phyloP scores from a whole-genome alignment of 1,140 invertebrate genomes.

The Odontomachus brunneus region DNA sequence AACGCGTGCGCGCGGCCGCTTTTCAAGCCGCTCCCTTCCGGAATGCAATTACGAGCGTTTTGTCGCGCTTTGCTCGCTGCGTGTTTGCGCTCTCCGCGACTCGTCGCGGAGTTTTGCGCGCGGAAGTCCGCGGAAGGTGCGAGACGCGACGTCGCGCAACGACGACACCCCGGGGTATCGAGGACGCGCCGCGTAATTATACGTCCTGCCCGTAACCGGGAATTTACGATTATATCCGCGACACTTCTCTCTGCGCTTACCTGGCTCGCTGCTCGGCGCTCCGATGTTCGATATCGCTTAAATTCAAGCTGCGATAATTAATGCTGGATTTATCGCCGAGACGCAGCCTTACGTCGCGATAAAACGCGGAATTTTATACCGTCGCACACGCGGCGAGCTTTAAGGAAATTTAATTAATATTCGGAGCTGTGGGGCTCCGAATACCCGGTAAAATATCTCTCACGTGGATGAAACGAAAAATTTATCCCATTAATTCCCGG shows the following conservation, averaged over 20 bases:
- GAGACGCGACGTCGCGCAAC: background rate
- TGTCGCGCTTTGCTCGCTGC: slow-evolving; percentile 41
- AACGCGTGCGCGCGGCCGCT: slow-evolving; percentile 47
- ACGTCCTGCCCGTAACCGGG: background rate
- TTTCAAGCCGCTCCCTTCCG: slow-evolving; percentile 65
- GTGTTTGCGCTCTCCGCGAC: slow-evolving; percentile 28
- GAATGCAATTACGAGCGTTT: slow-evolving; percentile 71
- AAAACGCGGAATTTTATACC: slow-evolving; percentile 3
- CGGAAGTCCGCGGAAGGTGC: slow-evolving; percentile 2
- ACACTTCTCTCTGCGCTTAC: background rate
- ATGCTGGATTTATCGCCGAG: slow-evolving; percentile 12
- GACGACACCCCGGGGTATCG: slow-evolving; percentile 17
- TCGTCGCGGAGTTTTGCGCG: slow-evolving; percentile 50
- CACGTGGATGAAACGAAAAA: background rate
- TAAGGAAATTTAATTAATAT: slow-evolving; percentile 26
- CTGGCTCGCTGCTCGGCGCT: background rate
- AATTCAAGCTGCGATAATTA: slow-evolving; percentile 31
- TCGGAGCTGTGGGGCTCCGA: background rate
- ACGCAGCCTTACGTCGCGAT: background rate
- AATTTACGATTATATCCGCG: slow-evolving; percentile 48
- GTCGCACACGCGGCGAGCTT: background rate
- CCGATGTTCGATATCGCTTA: slow-evolving; percentile 22
- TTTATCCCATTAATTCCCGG: background rate
- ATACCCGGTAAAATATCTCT: background rate
- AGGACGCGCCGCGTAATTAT: slow-evolving; percentile 10